phyloP scores from a whole-genome alignment of 92 coral and sea anemone species.

The Parazoanthus swiftii region DNA sequence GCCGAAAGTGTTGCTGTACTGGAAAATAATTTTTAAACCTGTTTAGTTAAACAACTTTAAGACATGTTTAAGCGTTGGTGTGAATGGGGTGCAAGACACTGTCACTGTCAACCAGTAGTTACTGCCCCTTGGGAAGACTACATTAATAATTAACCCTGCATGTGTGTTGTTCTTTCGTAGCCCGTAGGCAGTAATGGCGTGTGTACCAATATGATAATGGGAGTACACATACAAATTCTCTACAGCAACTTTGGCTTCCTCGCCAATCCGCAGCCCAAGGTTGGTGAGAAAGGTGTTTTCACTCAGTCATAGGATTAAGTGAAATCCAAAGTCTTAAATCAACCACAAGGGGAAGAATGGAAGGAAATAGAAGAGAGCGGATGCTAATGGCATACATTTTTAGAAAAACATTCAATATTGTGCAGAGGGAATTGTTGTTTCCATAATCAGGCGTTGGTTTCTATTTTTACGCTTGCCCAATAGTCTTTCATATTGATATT shows the following conservation, averaged over 20 bases:
- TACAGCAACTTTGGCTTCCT: conserved; percentile 92
- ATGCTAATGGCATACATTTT: neutral
- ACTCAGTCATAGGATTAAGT: neutral
- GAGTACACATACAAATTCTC: conserved; percentile 87
- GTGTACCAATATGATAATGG: conserved; percentile 82
- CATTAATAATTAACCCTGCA: neutral
- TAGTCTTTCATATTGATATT: no score
- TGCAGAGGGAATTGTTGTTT: no score
- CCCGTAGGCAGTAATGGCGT: conserved; percentile 67
- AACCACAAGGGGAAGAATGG: neutral
- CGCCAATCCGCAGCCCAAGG: conserved; percentile 97
- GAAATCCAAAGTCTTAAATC: neutral
- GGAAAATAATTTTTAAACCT: no score
- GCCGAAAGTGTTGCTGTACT: no score
- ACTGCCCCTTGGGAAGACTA: no score
- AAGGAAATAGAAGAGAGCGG: neutral
- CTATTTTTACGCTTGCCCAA: no score
- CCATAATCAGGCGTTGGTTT: no score
- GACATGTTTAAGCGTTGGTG: no score
- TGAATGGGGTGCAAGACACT: no score
- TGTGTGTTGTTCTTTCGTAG: conserved; percentile 44
- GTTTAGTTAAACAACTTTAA: no score
- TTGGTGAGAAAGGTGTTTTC: conserved; percentile 14
- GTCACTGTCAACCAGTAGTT: no score
- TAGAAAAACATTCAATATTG: no score